Percentiles rank a stretch among this genome's conserved stretches.
phyloP scores from a whole-genome alignment of 2,113 vertebrate genomes.

The Varanus komodoensis region DNA sequence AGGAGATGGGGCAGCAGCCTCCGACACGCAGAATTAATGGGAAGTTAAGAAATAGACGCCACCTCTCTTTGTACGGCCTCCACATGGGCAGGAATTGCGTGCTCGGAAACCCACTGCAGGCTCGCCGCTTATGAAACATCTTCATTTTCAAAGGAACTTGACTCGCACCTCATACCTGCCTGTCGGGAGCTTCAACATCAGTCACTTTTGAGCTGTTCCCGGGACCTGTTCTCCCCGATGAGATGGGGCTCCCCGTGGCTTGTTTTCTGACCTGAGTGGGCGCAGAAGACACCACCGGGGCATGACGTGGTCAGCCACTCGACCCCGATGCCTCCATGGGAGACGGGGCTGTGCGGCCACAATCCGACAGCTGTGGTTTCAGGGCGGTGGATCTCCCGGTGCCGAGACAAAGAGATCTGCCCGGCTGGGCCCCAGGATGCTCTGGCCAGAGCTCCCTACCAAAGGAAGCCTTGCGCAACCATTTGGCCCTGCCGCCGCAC shows the following conservation, averaged over 20 bases:
- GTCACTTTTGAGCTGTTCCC: background rate
- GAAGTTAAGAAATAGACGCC: background rate
- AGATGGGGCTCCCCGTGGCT: background rate
- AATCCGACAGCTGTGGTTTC: too few species aligned
- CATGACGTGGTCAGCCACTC: too few species aligned
- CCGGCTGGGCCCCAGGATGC: too few species aligned
- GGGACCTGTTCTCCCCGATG: background rate
- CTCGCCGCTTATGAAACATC: too few species aligned
- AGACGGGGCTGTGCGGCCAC: too few species aligned
- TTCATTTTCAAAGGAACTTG: background rate
- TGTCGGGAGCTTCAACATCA: background rate
- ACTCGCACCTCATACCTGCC: background rate
- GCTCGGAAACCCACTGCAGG: background rate
- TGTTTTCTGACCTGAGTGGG: background rate
- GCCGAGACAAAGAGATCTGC: too few species aligned
- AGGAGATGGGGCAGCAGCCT: conserved; percentile 4
- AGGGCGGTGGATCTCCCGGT: too few species aligned
- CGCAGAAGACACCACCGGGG: background rate
- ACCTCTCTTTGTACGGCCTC: background rate
- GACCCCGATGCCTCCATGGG: too few species aligned
- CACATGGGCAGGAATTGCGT: background rate
- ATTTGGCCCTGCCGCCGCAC: too few species aligned
- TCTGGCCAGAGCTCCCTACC: too few species aligned
- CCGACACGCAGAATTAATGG: conserved; percentile 18
- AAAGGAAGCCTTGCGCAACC: too few species aligned